A percentile compares a stretch with the other conserved stretches of the same genome.
phyloP scores from a whole-genome alignment of 2,888 invertebrate species.

The Eupeodes luniger region DNA sequence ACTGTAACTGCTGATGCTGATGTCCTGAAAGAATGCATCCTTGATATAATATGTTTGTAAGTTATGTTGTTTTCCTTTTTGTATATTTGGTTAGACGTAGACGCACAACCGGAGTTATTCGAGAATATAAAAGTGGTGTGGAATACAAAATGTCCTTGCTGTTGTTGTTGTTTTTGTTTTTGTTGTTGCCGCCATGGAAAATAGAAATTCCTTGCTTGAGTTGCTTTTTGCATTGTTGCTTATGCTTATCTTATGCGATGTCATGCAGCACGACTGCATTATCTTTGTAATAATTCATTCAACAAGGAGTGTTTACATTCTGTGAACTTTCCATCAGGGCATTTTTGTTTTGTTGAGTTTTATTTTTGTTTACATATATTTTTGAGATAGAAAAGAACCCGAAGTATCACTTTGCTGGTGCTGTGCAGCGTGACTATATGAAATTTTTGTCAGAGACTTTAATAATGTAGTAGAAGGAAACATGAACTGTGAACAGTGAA shows the following conservation, averaged over 20 bases:
- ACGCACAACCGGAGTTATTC: constrained; percentile 11
- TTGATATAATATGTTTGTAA: constrained; percentile 36
- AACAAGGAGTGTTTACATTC: constrained; percentile 31
- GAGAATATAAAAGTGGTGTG: constrained; percentile 29
- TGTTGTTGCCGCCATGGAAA: neutral
- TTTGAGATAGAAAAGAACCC: neutral
- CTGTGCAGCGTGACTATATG: neutral
- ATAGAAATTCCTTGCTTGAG: constrained; percentile 27
- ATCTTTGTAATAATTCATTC: constrained; percentile 40
- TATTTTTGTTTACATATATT: neutral
- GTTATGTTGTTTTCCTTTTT: constrained; percentile 16
- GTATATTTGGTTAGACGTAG: neutral
- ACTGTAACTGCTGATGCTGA: neutral
- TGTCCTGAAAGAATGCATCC: constrained; percentile 1
- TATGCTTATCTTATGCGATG: constrained; percentile 46
- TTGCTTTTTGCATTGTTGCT: constrained; percentile 44
- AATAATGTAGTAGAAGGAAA: neutral
- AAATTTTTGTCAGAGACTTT: neutral
- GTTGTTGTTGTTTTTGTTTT: neutral
- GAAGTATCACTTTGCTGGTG: neutral
- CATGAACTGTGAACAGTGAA: neutral
- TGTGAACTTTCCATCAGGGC: constrained; percentile 1
- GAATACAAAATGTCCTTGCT: constrained; percentile 48
- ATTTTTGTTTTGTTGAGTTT: neutral
- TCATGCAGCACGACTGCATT: constrained; percentile 42